phyloP scores from a whole-genome alignment of 2,888 invertebrate species.

The Agrilus cyanescens region DNA sequence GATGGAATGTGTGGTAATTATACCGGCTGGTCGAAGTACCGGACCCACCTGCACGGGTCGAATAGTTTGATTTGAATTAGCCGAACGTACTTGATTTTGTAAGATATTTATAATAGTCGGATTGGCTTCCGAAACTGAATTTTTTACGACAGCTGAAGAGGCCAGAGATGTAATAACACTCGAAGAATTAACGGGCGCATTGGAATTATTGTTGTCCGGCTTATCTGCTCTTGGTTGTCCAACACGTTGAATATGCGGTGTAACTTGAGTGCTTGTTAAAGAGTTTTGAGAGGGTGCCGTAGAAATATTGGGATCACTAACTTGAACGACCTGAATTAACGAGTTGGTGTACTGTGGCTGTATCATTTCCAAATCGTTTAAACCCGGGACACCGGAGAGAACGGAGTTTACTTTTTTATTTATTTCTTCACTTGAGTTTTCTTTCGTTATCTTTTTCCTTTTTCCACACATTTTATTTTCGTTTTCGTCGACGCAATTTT shows the following conservation, averaged over 20 bases:
- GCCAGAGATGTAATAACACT: conserved; percentile 11
- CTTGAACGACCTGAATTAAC: conserved; percentile 34
- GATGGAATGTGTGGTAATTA: no score
- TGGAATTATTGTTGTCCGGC: conserved; percentile 17
- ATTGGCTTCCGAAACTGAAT: conserved; percentile 21
- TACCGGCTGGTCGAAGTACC: no score
- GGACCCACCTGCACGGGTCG: conserved; percentile 26
- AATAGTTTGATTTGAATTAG: conserved; percentile 37
- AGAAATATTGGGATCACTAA: conserved; percentile 26
- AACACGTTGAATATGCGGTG: conserved; percentile 38
- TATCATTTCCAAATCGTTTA: conserved; percentile 48
- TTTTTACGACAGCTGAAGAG: conserved; percentile 3
- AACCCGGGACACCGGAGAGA: conserved; percentile 42
- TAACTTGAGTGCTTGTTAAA: conserved; percentile 35
- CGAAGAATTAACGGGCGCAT: conserved; percentile 11
- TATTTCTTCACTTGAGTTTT: conserved; percentile 6
- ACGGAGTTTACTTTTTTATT: conserved; percentile 30
- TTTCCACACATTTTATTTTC: conserved; percentile 1
- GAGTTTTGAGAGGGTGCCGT: conserved; percentile 24
- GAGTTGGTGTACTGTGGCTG: conserved; percentile 37
- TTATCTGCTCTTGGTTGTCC: conserved; percentile 35
- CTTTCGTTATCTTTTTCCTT: conserved; percentile 1
- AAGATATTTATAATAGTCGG: conserved; percentile 42
- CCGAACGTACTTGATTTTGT: no score
- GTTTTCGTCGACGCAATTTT: no score